Conservation (phyloP, 2,888 invertebrate genomes). For the Parnassius smintheus region DNA sequence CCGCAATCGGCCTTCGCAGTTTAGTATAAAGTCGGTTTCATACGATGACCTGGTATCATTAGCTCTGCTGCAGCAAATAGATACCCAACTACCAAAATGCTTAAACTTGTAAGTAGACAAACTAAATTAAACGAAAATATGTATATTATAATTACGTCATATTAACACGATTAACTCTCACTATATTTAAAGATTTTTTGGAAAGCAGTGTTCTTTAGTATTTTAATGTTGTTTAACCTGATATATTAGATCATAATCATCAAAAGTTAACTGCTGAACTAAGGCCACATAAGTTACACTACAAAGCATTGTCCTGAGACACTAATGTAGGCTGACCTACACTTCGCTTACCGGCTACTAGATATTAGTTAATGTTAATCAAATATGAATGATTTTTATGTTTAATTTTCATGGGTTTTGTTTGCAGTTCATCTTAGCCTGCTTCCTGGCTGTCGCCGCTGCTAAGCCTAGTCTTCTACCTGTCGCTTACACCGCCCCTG, state of each 20-base stretch:
- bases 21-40: constrained; percentile 47
- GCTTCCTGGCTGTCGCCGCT: constrained; percentile 71
- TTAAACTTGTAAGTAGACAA: constrained; percentile 44
- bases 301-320: no score
- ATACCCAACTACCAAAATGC: constrained; percentile 39
- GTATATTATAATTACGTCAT: constrained; percentile 2
- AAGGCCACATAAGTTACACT: no score
- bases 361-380: no score
- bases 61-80: constrained; percentile 37
- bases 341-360: no score
- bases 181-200: no score
- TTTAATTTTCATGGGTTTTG: constrained; percentile 14
- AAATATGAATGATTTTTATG: no score
- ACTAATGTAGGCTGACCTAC: no score
- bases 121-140: constrained; percentile 21
- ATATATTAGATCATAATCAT: no score
- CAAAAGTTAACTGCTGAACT: no score
- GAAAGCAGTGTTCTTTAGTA: no score
- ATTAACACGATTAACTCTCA: not conserved
- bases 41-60: constrained; percentile 43
- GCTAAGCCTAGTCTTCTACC: constrained; percentile 65
- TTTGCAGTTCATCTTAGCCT: constrained; percentile 69
- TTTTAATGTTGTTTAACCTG: no score
- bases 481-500: constrained; percentile 39
- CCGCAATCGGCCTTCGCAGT: constrained; percentile 47